Base-by-base conservation (phyloP, 2,113 vertebrate genomes). In the Tragelaphus strepsiceros region DNA sequence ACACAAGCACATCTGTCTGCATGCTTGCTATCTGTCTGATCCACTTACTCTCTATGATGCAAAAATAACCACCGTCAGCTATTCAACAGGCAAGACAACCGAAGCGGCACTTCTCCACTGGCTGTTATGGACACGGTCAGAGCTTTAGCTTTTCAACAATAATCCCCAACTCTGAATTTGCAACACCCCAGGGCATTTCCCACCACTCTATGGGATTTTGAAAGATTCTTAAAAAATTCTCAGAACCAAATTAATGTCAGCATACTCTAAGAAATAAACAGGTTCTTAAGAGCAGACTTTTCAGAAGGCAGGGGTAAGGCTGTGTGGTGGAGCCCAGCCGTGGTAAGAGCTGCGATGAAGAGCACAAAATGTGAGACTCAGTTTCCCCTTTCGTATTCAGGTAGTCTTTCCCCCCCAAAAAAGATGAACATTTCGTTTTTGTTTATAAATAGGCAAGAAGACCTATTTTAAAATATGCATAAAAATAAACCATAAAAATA, bases 201-300 rank as follows among this genome's bases (percentile, higher is more conserved):
- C 94, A 84, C 82, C 88, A 93, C 85, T 82, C 5, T 86, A 97
- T 95, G 59, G 92, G 93, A 97, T 95, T 97, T 95, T 88, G 53
- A 94, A 95, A 97, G 92, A 95, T 74, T 95, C 90, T 96, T 96
- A 92, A 39, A 96, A 97, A 95, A 58, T 94, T 91, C 86, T 97
- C 64, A 92, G 94, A 98, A 94, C 85, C 97, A 97, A 97, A 89
- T 97, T 94, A 97, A 81, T 92, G 92, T 97, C 96, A 92, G 77
- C 61, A 35, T 90, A 88, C 81, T 94, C 95, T 97, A 96, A 97
- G 90, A 97, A 93, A 91, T 95, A 95, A 96, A 96, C 49, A 97
- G 64, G 13, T 85, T 97, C 94, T 61, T 14, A 35, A 83, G 32
- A n/a, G 46, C 24, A 39, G 61, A 82, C 71, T 84, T 91, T 59